Evolutionary conservation across 2,113 vertebrate species (phyloP), one percentile per base, ranked within the genome.

Genomic region (Urocitellus parryii): DNA sequence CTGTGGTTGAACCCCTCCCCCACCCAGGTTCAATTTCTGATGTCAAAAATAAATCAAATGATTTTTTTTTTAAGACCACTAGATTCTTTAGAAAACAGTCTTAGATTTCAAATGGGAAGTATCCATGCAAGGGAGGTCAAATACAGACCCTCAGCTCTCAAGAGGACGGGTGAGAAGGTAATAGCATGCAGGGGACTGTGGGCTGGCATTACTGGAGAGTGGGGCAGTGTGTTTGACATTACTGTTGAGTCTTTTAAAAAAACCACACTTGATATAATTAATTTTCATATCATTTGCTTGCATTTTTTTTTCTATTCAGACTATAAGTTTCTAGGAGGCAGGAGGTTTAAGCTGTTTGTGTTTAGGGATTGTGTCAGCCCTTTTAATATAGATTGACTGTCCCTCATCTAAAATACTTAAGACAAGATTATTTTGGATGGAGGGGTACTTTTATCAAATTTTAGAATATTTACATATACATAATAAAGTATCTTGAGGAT

Each of bases 21-120:
- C 45, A 45, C 27, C 63, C 29, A 27, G 63, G 11, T 29, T 65
- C 63, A 65, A 65, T 65, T 8, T 20, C 56, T 24, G 7, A 20
- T 58, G 6, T 58, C 20, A 58, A 58, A 58, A 58, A 58, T 56
- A 56, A 56, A 56, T 56, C 5, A 56, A 56, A 56, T 56, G 6
- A 56, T 20, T 20, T 20, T 7, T 56, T 56, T 56, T 22, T 56
- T 79, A 39, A 88, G 67, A 10, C 83, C 45, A 56, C 22, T 61
- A 61, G n/a, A n/a, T 51, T 96, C n/a, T 61, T 79, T 7, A 81
- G 39, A 77, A 65, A 85, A 48, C 16, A 85, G 58, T 73, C 37
- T 90, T 32, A 32, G 29, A 70, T 74, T 80, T 80, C 27, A 56
- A 78, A 61, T 56, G 20, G 12, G 34, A 74, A 90, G 13, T 58